These are phyloP conservation scores for Pseudomyrmex pallidus DNA, from an alignment of 1,140 invertebrate genomes.

Conservation along the genomic window DNA sequence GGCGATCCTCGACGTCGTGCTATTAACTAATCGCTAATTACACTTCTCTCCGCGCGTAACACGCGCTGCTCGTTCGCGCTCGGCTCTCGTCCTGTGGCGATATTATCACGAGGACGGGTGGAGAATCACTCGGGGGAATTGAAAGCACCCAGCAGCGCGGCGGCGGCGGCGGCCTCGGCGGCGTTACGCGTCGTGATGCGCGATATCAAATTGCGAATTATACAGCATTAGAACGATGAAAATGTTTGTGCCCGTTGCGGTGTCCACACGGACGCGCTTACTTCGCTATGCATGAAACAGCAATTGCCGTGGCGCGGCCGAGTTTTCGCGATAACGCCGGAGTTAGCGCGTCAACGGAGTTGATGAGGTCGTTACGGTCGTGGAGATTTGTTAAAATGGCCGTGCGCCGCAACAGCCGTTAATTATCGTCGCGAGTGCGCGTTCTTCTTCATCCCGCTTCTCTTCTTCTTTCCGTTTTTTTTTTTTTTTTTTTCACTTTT, in stretches of 20 bases:
- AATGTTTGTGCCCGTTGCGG: constrained; percentile 52
- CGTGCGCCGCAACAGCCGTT: constrained; percentile 53
- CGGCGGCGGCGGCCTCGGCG: background rate
- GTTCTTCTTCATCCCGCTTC: background rate
- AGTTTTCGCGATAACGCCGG: constrained; percentile 61
- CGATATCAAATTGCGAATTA: constrained; percentile 60
- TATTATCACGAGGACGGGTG: constrained; percentile 35
- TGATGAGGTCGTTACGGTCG: constrained; percentile 60
- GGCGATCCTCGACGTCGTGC: constrained; percentile 13
- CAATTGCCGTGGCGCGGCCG: constrained; percentile 47
- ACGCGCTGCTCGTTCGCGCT: background rate
- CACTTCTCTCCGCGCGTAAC: constrained; percentile 17
- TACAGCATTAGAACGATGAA: constrained; percentile 52
- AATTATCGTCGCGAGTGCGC: constrained; percentile 48
- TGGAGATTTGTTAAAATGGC: constrained; percentile 61
- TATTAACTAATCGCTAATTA: constrained; percentile 60
- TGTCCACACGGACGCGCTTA: constrained; percentile 1
- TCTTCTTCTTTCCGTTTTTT: no score
- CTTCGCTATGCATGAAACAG: constrained; percentile 62
- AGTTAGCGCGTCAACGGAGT: constrained; percentile 60
- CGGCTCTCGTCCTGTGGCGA: background rate
- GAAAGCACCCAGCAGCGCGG: constrained; percentile 36
- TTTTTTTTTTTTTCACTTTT: constrained; percentile 15
- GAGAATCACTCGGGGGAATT: constrained; percentile 44
- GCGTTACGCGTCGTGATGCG: constrained; percentile 30